These are phyloP conservation scores for Chamaea fasciata DNA, from an alignment of 2,113 vertebrate species.

Conservation along the genomic window DNA sequence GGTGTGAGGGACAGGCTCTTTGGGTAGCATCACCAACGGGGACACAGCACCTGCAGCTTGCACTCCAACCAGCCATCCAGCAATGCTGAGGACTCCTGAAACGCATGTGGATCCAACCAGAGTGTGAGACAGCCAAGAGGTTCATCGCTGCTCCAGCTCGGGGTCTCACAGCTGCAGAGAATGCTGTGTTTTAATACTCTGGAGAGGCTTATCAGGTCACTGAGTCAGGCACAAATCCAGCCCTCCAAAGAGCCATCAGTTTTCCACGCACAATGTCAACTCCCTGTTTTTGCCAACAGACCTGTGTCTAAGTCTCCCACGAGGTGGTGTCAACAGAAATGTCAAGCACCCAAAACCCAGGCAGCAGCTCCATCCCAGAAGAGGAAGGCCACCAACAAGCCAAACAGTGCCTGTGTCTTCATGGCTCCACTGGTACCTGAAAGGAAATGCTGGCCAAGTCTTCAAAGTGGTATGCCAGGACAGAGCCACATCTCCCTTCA, in stretches of 20 bases:
- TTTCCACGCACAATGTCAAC: not conserved
- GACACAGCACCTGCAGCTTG: not conserved
- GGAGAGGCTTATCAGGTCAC: not conserved
- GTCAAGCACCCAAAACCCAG: not conserved
- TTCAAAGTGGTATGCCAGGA: not conserved
- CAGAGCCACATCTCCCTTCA: not conserved
- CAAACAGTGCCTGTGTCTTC: fast-evolving
- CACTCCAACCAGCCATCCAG: fast-evolving
- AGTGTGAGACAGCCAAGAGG: not conserved
- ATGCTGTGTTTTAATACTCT: not conserved
- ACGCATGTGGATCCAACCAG: fast-evolving
- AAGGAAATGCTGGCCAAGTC: not conserved
- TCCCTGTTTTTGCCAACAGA: not conserved
- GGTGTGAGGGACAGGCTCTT: not conserved
- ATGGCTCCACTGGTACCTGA: not conserved
- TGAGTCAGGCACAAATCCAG: not conserved
- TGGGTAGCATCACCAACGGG: not conserved
- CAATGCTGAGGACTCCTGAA: fast-evolving
- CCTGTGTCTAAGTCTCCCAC: not conserved
- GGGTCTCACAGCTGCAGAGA: not conserved
- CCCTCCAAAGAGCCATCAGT: not conserved
- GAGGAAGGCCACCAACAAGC: not conserved
- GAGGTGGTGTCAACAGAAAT: not conserved
- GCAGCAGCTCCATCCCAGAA: not conserved
- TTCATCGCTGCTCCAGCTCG: not conserved